Evolutionary conservation across 2,113 vertebrate species (phyloP).

Genomic region (Telmatochromis bifrenatus): DNA sequence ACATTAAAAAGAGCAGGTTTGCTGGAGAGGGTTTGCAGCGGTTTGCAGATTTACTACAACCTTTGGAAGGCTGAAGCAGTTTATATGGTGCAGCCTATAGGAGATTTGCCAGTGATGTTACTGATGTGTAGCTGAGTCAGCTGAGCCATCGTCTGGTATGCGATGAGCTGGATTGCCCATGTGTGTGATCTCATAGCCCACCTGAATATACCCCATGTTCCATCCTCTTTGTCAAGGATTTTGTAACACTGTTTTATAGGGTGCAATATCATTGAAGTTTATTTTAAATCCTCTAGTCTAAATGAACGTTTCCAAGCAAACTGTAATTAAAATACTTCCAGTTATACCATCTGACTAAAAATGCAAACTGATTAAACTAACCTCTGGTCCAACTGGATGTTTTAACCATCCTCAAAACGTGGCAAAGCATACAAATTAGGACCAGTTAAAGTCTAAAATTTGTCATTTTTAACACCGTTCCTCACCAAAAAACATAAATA

Average conservation of each 20-base stretch:
- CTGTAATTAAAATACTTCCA: neutral
- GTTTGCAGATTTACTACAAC: neutral
- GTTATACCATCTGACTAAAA: neutral
- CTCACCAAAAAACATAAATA: neutral
- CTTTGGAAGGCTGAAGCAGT: neutral
- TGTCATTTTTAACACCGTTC: accelerated
- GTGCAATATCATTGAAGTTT: neutral
- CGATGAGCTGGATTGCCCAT: neutral
- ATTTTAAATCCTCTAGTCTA: neutral
- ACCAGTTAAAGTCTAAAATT: neutral
- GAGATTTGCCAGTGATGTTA: neutral
- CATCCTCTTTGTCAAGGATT: neutral
- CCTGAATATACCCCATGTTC: neutral
- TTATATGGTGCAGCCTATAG: neutral
- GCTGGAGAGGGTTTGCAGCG: neutral
- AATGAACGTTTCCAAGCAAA: neutral
- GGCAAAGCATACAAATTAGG: neutral
- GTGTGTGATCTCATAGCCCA: neutral
- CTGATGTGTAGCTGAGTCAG: neutral
- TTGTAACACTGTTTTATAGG: neutral
- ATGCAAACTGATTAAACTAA: neutral
- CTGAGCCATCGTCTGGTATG: neutral
- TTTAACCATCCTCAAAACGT: neutral
- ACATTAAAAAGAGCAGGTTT: neutral
- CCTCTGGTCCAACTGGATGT: neutral